Evolutionary conservation across 92 coral and sea anemone genomes (phyloP).

Genomic region (Bergia sp.): DNA sequence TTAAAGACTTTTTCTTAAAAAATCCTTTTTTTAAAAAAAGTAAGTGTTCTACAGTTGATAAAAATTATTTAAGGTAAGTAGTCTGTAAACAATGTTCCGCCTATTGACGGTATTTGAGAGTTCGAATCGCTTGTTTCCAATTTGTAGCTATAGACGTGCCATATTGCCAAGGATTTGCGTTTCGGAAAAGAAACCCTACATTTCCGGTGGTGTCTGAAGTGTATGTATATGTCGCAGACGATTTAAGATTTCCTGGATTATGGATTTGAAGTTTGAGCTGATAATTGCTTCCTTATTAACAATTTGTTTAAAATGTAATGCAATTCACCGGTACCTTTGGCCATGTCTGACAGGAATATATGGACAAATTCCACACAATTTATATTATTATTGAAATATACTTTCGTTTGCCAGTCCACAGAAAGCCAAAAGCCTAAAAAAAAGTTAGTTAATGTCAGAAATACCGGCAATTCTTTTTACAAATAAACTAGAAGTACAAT

Average conservation of each 20-base stretch:
- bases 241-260: constrained; percentile 9
- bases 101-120: neutral
- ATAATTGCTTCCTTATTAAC: constrained; percentile 15
- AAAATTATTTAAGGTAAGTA: too few species aligned
- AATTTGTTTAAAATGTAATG: neutral
- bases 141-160: neutral
- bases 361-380: neutral
- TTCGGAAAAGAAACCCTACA: neutral
- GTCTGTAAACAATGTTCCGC: neutral
- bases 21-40: too few species aligned
- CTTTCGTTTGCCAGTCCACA: too few species aligned
- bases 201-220: neutral
- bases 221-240: neutral
- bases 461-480: neutral
- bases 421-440: too few species aligned
- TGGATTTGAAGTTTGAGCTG: neutral
- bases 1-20: too few species aligned
- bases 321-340: neutral
- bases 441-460: neutral
- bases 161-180: neutral
- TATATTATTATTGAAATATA: too few species aligned
- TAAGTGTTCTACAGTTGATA: too few species aligned
- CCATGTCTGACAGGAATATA: neutral
- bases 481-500: neutral
- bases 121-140: neutral